Evolutionary conservation across 1,140 invertebrate species (phyloP), one percentile per base, ranked within the genome.

Genomic region (Bradysia coprophila): DNA sequence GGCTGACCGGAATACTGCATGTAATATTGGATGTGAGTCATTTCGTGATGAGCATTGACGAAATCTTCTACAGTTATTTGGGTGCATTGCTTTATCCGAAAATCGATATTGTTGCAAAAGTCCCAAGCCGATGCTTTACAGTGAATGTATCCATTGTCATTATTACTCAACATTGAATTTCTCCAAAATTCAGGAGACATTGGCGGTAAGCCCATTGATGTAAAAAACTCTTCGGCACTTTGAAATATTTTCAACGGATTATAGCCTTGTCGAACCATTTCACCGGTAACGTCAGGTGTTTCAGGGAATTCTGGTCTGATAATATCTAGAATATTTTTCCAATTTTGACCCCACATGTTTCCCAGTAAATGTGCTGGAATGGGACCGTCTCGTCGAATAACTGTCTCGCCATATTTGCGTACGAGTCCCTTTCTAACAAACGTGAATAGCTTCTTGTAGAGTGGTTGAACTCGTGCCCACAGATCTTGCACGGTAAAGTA

Each of bases 31-130:
- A 86, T 69, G 57, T 86, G 81, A 0, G 81, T 75, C 77, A 88
- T 81, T 68, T 88, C 83, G 51, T 92, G 87, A 59, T 92, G 86
- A 1, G 75, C 76, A 0, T 78, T 80, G 13, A 86, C 62, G 5
- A 92, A 64, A 61, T 86, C 78, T 15, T 83, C 74, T 72, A 81
- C 78, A 2, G 73, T 81, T 0, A 89, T 70, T 52, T 79, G 73
- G 0, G 87, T 87, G 54, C 90, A 95, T 60, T 89, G 83, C 55
- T 92, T 92, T 40, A 94, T 89, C 52, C 89, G 87, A 53, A 77
- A 87, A 59, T 90, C 84, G 21, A 78, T 68, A 48, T 69, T 64
- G 52, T 88, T 83, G 53, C 79, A 89, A 62, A 91, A 85, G 62
- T 92, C 87, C 78, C 81, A 88, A 2, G 87, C 86, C 44, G 83